phyloP scores from a whole-genome alignment of 2,888 invertebrate species.

The Drosophila mimica region DNA sequence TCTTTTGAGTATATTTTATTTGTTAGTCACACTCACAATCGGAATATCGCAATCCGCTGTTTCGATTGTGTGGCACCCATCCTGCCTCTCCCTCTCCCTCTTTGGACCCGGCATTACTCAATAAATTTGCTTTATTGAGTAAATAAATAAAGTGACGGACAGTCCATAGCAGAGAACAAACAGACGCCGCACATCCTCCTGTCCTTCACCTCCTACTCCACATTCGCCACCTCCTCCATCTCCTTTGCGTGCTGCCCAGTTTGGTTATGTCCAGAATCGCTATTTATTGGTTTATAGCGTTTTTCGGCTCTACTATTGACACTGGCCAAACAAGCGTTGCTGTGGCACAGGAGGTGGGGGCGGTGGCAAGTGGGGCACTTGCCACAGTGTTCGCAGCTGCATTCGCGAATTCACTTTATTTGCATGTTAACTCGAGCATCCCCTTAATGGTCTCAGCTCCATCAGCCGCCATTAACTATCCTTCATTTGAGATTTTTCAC shows the following conservation, averaged over 20 bases:
- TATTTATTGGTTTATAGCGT: conserved; percentile 48
- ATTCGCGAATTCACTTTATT: conserved; percentile 43
- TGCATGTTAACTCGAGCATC: conserved; percentile 45
- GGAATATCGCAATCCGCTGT: conserved; percentile 26
- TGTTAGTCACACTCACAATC: conserved; percentile 24
- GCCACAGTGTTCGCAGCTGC: conserved; percentile 37
- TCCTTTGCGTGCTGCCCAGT: background rate
- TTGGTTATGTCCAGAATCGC: conserved; percentile 25
- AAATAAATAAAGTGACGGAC: conserved; percentile 69
- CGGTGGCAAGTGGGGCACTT: conserved; percentile 6
- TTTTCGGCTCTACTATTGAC: conserved; percentile 40
- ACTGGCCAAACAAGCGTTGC: conserved; percentile 18
- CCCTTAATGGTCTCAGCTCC: conserved; percentile 31
- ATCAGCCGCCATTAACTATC: conserved; percentile 15
- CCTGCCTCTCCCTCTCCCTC: background rate
- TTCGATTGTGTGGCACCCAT: background rate
- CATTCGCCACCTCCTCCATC: background rate
- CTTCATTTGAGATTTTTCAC: conserved; percentile 16
- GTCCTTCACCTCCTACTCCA: conserved; percentile 11
- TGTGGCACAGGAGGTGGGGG: background rate
- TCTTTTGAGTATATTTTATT: conserved; percentile 1
- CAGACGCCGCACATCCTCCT: conserved; percentile 7
- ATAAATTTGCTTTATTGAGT: conserved; percentile 78
- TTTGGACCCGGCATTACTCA: conserved; percentile 62
- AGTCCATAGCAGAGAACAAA: conserved; percentile 13